These are phyloP conservation scores for Pholis gunnellus DNA, from an alignment of 2,113 vertebrate species.

Conservation along the genomic window DNA sequence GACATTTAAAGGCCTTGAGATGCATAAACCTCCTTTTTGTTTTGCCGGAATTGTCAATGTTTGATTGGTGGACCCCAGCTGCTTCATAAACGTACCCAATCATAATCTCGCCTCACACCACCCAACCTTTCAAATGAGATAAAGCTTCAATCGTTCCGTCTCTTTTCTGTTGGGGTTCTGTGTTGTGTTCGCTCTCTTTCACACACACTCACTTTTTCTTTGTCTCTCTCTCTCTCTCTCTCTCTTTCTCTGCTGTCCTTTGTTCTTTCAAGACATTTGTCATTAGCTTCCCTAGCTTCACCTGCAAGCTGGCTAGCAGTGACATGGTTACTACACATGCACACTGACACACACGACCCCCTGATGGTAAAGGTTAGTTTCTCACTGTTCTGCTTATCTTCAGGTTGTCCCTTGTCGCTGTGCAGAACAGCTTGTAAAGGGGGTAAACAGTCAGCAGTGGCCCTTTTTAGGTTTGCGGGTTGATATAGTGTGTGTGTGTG, in stretches of 20 bases:
- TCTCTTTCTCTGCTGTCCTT: slow-evolving; percentile 43
- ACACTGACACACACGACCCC: slow-evolving; percentile 1
- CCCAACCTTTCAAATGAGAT: slow-evolving; percentile 40
- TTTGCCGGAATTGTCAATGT: slow-evolving; percentile 34
- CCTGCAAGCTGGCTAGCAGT: slow-evolving; percentile 37
- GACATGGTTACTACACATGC: not conserved
- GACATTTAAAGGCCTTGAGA: slow-evolving; percentile 35
- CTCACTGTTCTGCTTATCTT: slow-evolving; percentile 15
- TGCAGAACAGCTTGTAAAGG: slow-evolving; percentile 37
- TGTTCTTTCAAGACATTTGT: slow-evolving; percentile 71
- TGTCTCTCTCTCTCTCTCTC: slow-evolving; percentile 31
- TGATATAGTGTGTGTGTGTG: not conserved
- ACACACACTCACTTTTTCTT: slow-evolving; percentile 20
- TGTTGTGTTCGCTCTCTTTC: slow-evolving; percentile 28
- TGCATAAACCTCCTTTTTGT: slow-evolving; percentile 17
- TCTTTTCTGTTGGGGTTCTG: slow-evolving; percentile 26
- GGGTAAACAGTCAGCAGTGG: slow-evolving; percentile 34
- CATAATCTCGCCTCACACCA: slow-evolving; percentile 31
- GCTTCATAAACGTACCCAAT: slow-evolving; percentile 29
- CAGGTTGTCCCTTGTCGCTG: slow-evolving; percentile 26
- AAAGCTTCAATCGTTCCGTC: slow-evolving; percentile 38
- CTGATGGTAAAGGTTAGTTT: slow-evolving; percentile 40
- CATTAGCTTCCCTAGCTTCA: slow-evolving; percentile 64
- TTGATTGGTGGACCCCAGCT: slow-evolving; percentile 46
- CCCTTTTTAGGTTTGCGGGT: slow-evolving; percentile 37